Percentiles rank a stretch among this genome's conserved stretches.
Conservation (phyloP, 1,140 invertebrate species). For the Leptopilina boulardi region DNA sequence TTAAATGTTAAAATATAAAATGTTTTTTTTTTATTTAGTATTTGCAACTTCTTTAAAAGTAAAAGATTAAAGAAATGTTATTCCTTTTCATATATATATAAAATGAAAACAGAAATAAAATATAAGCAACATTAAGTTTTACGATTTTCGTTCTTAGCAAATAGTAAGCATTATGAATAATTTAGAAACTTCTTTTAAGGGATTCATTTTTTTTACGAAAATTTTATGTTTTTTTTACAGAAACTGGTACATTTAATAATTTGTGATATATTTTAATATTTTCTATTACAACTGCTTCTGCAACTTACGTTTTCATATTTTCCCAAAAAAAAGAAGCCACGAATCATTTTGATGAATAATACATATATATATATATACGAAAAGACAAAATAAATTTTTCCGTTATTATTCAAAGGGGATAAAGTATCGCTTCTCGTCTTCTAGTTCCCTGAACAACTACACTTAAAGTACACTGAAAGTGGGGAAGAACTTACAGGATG, state of each 20-base stretch:
- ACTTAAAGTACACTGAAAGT: constrained; percentile 20
- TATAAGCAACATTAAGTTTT: no score
- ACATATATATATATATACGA: not conserved
- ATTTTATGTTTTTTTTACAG: not conserved
- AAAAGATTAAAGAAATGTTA: no score
- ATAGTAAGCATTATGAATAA: not conserved
- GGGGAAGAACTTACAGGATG: not conserved
- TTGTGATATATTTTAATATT: not conserved
- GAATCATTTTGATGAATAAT: constrained; percentile 23
- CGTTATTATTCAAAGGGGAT: constrained; percentile 26
- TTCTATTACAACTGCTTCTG: not conserved
- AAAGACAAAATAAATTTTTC: constrained; percentile 16
- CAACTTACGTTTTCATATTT: not conserved
- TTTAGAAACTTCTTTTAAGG: not conserved
- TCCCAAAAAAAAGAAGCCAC: not conserved
- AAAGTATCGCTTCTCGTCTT: constrained; percentile 25
- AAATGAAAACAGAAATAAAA: no score
- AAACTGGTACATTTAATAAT: not conserved
- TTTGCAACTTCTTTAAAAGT: no score
- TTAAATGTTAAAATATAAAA: no score
- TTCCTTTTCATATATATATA: no score
- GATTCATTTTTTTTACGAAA: not conserved
- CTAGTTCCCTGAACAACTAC: constrained; percentile 19
- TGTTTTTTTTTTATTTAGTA: no score
- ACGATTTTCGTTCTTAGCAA: no score